Evolutionary conservation across 1,140 invertebrate genomes (phyloP), one percentile per base, ranked within the genome.

Genomic region (Diprion similis): DNA sequence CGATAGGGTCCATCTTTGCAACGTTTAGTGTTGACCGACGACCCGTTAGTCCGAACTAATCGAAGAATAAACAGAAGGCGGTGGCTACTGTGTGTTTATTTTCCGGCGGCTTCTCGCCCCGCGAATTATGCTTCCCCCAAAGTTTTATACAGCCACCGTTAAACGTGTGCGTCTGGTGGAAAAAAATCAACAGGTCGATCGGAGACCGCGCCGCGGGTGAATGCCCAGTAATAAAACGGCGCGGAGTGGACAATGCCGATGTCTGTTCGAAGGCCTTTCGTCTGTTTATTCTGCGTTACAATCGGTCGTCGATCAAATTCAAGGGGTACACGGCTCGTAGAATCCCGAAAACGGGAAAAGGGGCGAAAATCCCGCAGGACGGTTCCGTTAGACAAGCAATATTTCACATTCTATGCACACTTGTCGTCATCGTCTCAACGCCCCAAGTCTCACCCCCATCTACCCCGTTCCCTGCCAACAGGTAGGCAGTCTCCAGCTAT

Each of bases 401-500:
- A 82, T 82, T 81, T 83, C 78, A 80, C 83, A 86, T 86, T 86
- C 84, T 85, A 82, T 79, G 84, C 84, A 86, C 85, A 82, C 79
- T 81, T 84, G 78, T 75, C 76, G 74, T 76, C 76, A 79, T 74
- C 77, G 75, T 73, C 71, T 68, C 51, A 11, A 18, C 37, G 37
- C 37, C 66, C 24, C 66, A 6, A 11, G 19, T 45, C 17, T 18
- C 37, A 8, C 15, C 66, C 66, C 37, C 66, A 19, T 15, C 13
- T 64, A 64, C 59, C 19, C 19, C 8, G 18, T 18, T 45, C 11
- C 66, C 37, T 68, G 37, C 66, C 66, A 68, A 68, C 37, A 68
- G 66, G 66, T 68, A 68, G 51, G 51, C 51, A 59, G 51, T 59
- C 51, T 59, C 51, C 6, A 59, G 51, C 51, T 59, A 59, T 59